phyloP scores from a whole-genome alignment of 2,113 vertebrate species.

The Verasper variegatus region DNA sequence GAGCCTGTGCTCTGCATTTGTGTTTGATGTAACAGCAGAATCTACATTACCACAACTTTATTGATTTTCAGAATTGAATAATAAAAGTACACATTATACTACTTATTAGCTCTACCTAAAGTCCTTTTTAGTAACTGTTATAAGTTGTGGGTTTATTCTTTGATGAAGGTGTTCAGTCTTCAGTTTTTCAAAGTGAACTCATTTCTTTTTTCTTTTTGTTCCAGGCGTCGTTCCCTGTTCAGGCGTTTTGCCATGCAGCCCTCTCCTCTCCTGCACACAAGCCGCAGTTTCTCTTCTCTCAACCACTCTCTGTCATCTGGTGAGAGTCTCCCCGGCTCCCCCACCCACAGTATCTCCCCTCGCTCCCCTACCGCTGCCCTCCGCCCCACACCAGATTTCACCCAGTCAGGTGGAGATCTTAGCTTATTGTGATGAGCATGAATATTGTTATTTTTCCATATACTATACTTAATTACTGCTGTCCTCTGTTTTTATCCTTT shows the following conservation, averaged over 20 bases:
- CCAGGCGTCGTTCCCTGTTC: conserved; percentile 93
- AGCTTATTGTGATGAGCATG: not conserved
- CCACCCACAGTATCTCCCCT: conserved; percentile 95
- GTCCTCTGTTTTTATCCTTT: not conserved
- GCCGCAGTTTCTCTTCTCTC: conserved; percentile 96
- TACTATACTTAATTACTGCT: not conserved
- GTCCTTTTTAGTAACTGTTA: not conserved
- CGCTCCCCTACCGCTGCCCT: conserved; percentile 93
- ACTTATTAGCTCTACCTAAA: no score
- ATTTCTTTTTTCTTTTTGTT: not conserved
- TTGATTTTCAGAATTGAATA: no score
- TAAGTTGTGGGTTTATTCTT: not conserved
- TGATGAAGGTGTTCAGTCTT: not conserved
- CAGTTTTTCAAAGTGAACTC: not conserved
- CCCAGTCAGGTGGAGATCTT: conserved; percentile 87
- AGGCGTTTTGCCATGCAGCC: conserved; percentile 96
- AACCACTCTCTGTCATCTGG: conserved; percentile 96
- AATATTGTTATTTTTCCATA: not conserved
- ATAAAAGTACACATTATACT: no score
- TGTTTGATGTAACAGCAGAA: no score
- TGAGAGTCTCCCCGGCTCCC: conserved; percentile 96
- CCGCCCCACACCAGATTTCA: conserved; percentile 91
- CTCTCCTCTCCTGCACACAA: conserved; percentile 95
- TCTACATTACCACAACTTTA: no score
- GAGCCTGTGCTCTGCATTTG: no score